A percentile compares a stretch with the other conserved stretches of the same genome.
phyloP scores from a whole-genome alignment of 2,888 invertebrate species.

The Agonopterix arenella region DNA sequence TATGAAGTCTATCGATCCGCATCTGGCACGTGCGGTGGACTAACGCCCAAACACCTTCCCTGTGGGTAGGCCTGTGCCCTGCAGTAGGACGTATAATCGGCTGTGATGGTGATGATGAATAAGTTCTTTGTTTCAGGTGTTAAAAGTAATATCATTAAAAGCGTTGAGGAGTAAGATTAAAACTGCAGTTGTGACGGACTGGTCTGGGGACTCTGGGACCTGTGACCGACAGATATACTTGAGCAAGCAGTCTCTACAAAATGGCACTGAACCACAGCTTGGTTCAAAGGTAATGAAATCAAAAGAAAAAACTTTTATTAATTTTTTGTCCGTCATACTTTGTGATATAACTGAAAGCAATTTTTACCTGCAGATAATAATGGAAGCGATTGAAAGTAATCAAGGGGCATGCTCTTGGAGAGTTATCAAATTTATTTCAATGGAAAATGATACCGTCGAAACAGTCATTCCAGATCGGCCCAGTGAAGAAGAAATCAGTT shows the following conservation, averaged over 20 bases:
- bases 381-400: constrained; percentile 85
- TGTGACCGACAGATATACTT: constrained; percentile 80
- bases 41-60: too few relatives aligned
- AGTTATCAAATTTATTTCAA: constrained; percentile 61
- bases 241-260: constrained; percentile 68
- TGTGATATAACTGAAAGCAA: too few relatives aligned
- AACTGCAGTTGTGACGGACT: constrained; percentile 64
- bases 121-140: constrained; percentile 54
- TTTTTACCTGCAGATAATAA: constrained; percentile 56
- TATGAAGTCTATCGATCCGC: too few relatives aligned
- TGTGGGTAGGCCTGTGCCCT: too few relatives aligned
- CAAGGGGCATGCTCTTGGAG: constrained; percentile 78
- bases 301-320: too few relatives aligned
- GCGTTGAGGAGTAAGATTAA: constrained; percentile 77
- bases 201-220: constrained; percentile 64
- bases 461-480: constrained; percentile 6
- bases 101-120: too few relatives aligned
- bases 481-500: constrained; percentile 30
- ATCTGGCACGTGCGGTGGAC: too few relatives aligned
- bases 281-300: constrained; percentile 73
- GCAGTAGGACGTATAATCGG: too few relatives aligned
- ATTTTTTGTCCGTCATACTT: too few relatives aligned
- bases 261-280: constrained; percentile 69
- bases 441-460: constrained; percentile 40
- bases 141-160: constrained; percentile 77